A percentile compares a stretch with the other conserved stretches of the same genome.
Evolutionary conservation across 2,113 vertebrate species (phyloP).

Genomic region (Pseudois nayaur): DNA sequence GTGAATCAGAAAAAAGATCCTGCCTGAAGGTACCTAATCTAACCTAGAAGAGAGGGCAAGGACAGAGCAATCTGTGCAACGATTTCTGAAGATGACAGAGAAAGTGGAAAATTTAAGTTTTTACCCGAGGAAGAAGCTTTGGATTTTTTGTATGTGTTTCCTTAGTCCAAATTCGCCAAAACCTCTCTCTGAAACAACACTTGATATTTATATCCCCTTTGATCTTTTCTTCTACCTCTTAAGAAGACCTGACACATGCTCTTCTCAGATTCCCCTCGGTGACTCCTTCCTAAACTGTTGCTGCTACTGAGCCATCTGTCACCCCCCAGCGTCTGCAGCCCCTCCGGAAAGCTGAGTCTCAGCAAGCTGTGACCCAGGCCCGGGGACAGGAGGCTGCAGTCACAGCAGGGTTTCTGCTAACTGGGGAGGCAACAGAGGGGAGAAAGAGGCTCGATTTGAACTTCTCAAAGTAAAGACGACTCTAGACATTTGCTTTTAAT

Average conservation of each 20-base stretch:
- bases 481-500: background rate
- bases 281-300: constrained; percentile 66
- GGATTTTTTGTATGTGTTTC: background rate
- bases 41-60: background rate
- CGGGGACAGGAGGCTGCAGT: background rate
- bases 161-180: background rate
- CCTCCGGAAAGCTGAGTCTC: constrained; percentile 15
- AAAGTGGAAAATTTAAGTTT: background rate
- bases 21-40: background rate
- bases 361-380: background rate
- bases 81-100: background rate
- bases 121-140: background rate
- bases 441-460: background rate
- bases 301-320: constrained; percentile 64
- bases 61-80: background rate
- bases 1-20: background rate
- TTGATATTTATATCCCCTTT: background rate
- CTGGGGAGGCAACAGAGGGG: background rate
- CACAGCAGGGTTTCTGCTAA: background rate
- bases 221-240: constrained; percentile 21
- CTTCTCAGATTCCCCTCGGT: constrained; percentile 30
- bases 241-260: constrained; percentile 21
- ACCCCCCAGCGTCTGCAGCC: background rate
- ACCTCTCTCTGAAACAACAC: background rate
- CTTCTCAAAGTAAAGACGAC: background rate